A percentile compares a stretch with the other conserved stretches of the same genome.
phyloP scores from a whole-genome alignment of 2,888 invertebrate genomes.

The Agonopterix subpropinquella region DNA sequence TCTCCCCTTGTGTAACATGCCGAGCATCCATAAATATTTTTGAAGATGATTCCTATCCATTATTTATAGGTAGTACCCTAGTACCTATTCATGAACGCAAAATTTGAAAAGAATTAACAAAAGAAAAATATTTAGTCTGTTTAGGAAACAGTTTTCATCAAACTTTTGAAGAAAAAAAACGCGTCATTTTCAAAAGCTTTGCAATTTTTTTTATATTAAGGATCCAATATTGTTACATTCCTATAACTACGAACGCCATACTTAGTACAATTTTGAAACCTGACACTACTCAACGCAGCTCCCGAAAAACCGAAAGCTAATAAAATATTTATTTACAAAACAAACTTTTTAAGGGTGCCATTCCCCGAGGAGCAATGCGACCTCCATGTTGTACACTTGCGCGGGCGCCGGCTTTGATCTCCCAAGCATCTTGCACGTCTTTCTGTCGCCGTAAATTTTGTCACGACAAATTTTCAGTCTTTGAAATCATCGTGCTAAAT shows the following conservation, averaged over 20 bases:
- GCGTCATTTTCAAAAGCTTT: background rate
- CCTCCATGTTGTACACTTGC: conserved; percentile 46
- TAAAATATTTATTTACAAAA: conserved; percentile 67
- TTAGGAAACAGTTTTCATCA: too few relatives aligned
- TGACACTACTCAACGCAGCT: background rate
- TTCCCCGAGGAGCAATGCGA: conserved; percentile 54
- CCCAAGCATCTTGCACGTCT: conserved; percentile 28
- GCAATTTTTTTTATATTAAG: background rate
- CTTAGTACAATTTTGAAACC: too few relatives aligned
- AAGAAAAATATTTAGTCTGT: background rate
- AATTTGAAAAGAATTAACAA: too few relatives aligned
- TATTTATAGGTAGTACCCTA: too few relatives aligned
- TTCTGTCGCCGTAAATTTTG: conserved; percentile 60
- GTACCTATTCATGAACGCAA: too few relatives aligned
- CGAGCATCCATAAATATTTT: too few relatives aligned
- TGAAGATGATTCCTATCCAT: too few relatives aligned
- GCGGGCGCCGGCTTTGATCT: conserved; percentile 41
- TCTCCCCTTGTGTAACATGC: too few relatives aligned
- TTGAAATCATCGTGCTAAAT: conserved; percentile 52
- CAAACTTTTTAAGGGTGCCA: conserved; percentile 57
- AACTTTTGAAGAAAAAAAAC: background rate
- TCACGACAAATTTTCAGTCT: conserved; percentile 68
- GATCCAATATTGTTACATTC: too few relatives aligned
- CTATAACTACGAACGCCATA: background rate
- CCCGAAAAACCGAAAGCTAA: conserved; percentile 31